These are phyloP conservation scores for Threskiornis aethiopicus DNA, from an alignment of 2,797 vertebrate genomes.

Conservation along the genomic window DNA sequence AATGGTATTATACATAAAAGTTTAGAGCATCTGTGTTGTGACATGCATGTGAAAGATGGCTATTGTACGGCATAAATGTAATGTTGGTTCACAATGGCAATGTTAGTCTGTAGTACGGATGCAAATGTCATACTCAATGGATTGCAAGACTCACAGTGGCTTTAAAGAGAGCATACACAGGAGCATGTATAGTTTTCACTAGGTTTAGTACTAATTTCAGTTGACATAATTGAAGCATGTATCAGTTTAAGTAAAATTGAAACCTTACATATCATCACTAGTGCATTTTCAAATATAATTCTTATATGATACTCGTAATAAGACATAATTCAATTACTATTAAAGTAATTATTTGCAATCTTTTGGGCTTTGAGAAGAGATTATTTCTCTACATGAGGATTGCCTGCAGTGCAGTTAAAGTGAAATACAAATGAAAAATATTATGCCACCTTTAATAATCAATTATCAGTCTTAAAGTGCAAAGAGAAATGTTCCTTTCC, in stretches of 20 bases:
- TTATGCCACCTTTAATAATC: conserved; percentile 1
- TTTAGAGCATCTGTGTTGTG: not conserved
- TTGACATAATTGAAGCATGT: not conserved
- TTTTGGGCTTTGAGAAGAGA: conserved; percentile 4
- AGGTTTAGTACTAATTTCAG: not conserved
- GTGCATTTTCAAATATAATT: not conserved
- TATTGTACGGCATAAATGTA: not conserved
- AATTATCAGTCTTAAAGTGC: not conserved
- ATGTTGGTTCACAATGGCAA: not conserved
- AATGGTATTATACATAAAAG: not conserved
- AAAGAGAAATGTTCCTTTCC: not conserved
- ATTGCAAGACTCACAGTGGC: not conserved
- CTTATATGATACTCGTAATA: not conserved
- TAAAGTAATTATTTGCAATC: conserved; percentile 52
- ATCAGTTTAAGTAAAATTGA: not conserved
- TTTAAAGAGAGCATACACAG: not conserved
- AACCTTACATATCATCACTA: not conserved
- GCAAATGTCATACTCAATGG: not conserved
- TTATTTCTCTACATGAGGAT: not conserved
- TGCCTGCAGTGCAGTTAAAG: conserved; percentile 1
- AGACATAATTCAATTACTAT: conserved; percentile 44
- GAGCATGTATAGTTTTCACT: not conserved
- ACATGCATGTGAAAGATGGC: not conserved
- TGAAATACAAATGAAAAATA: conserved; percentile 5
- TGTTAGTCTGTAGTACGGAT: not conserved